These are phyloP conservation scores for Zophobas atratus DNA, from an alignment of 1,140 invertebrate genomes.

Conservation along the genomic window DNA sequence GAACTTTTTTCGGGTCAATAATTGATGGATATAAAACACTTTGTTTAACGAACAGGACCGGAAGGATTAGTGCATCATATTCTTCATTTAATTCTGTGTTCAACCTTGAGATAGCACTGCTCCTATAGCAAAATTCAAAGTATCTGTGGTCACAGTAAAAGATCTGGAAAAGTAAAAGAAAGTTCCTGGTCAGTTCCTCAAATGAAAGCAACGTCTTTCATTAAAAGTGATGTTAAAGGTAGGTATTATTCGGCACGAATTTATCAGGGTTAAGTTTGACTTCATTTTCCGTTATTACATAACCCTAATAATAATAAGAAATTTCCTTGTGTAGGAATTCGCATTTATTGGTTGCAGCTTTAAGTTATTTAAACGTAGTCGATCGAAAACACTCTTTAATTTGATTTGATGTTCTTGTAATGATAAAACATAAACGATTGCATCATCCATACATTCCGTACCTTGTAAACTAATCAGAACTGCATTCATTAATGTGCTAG, in stretches of 20 bases:
- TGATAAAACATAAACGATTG: slow-evolving; percentile 64
- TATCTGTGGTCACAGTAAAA: slow-evolving; percentile 65
- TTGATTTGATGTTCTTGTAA: slow-evolving; percentile 61
- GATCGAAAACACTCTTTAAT: slow-evolving; percentile 62
- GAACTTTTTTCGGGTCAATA: slow-evolving; percentile 28
- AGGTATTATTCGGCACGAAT: slow-evolving; percentile 64
- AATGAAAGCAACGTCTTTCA: neutral
- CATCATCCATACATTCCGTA: slow-evolving; percentile 66
- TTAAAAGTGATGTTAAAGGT: slow-evolving; percentile 12
- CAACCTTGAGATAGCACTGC: slow-evolving; percentile 56
- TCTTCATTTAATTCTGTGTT: slow-evolving; percentile 47
- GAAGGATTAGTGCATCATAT: slow-evolving; percentile 38
- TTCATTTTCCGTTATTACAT: slow-evolving; percentile 65
- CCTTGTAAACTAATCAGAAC: slow-evolving; percentile 64
- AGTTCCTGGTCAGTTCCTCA: slow-evolving; percentile 8
- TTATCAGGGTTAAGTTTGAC: slow-evolving; percentile 68
- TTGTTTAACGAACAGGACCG: slow-evolving; percentile 52
- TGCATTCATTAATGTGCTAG: slow-evolving; percentile 65
- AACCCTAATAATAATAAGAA: slow-evolving; percentile 59
- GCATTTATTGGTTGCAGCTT: slow-evolving; percentile 67
- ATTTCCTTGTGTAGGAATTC: slow-evolving; percentile 64
- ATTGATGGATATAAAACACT: slow-evolving; percentile 49
- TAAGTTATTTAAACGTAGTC: slow-evolving; percentile 61
- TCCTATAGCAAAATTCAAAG: slow-evolving; percentile 60
- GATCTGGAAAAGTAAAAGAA: slow-evolving; percentile 63